Conservation (phyloP, 2,113 vertebrate genomes). For the Perca schrenkii region DNA sequence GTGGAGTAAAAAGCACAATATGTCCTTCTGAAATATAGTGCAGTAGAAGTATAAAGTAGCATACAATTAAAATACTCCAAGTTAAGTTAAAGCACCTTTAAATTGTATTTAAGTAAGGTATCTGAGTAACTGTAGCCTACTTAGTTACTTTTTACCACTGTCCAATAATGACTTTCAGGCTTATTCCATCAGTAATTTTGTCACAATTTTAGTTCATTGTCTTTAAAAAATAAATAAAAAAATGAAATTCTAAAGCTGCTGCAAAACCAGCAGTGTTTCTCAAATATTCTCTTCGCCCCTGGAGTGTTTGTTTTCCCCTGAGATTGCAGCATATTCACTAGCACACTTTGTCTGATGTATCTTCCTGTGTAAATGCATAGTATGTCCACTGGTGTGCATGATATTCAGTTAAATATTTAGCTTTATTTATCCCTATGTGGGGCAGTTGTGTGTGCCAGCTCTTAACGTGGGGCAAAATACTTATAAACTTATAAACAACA, state of each 20-base stretch:
- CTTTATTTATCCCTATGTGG: background rate
- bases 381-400: background rate
- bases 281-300: background rate
- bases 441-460: background rate
- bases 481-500: background rate
- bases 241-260: background rate
- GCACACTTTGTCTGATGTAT: background rate
- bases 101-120: background rate
- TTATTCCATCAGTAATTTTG: background rate
- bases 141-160: background rate
- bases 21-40: no score
- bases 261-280: slow-evolving; percentile 1
- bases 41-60: background rate
- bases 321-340: slow-evolving; percentile 17
- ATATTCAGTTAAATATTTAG: background rate
- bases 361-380: background rate
- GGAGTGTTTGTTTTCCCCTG: background rate
- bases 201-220: background rate
- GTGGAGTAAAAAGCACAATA: no score
- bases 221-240: no score
- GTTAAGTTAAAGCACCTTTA: background rate
- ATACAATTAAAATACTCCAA: background rate
- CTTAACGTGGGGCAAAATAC: background rate
- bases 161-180: background rate
- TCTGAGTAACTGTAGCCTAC: background rate